phyloP scores from a whole-genome alignment of 2,888 invertebrate species.

The Taenaris catops region DNA sequence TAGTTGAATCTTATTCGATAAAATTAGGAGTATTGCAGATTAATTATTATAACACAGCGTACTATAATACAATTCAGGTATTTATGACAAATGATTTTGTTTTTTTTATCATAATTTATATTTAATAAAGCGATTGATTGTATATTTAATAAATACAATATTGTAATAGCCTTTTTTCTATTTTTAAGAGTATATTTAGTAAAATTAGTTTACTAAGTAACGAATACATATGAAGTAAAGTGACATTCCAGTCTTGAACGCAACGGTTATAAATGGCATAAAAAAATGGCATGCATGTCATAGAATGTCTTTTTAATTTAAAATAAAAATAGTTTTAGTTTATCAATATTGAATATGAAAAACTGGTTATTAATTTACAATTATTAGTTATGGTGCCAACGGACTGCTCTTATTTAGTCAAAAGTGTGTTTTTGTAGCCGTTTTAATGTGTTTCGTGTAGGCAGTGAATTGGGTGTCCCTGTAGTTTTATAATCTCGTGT shows the following conservation, averaged over 20 bases:
- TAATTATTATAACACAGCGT: too few relatives aligned
- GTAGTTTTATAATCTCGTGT: slow-evolving; percentile 47
- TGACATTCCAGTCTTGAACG: slow-evolving; percentile 50
- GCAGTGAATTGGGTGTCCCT: slow-evolving; percentile 61
- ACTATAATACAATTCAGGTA: too few relatives aligned
- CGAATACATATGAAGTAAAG: slow-evolving; percentile 34
- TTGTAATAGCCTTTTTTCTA: too few relatives aligned
- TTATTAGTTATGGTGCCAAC: slow-evolving; percentile 38
- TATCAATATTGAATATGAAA: slow-evolving; percentile 32
- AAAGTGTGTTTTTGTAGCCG: slow-evolving; percentile 34
- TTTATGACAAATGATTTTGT: too few relatives aligned
- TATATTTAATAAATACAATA: too few relatives aligned
- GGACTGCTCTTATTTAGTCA: slow-evolving; percentile 30
- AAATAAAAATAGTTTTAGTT: slow-evolving; percentile 48
- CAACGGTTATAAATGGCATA: slow-evolving; percentile 56
- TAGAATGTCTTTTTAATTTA: slow-evolving; percentile 55
- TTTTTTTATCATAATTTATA: too few relatives aligned
- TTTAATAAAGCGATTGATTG: too few relatives aligned
- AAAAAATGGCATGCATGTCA: slow-evolving; percentile 70
- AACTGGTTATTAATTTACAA: slow-evolving; percentile 26
- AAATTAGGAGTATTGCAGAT: too few relatives aligned
- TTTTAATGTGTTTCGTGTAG: slow-evolving; percentile 56
- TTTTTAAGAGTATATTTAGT: too few relatives aligned
- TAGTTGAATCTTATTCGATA: too few relatives aligned
- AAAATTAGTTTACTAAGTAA: too few relatives aligned